These are phyloP conservation scores for Melinaea menophilus DNA, from an alignment of 2,888 invertebrate species.

Conservation along the genomic window DNA sequence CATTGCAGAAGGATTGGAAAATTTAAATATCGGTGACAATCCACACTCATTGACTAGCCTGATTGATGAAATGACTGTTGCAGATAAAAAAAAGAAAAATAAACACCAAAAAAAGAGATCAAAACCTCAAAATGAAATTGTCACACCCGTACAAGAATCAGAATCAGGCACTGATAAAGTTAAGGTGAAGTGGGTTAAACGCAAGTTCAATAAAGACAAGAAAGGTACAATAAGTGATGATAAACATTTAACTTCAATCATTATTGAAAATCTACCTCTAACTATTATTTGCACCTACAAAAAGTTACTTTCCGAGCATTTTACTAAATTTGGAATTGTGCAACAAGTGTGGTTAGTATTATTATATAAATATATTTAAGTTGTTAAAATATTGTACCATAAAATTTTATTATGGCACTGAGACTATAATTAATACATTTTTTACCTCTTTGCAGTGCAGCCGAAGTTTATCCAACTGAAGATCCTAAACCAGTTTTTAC, in stretches of 20 bases:
- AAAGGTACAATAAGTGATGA: slow-evolving; percentile 43
- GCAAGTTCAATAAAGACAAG: slow-evolving; percentile 64
- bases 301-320: slow-evolving; percentile 53
- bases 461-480: slow-evolving; percentile 56
- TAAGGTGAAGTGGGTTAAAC: slow-evolving; percentile 60
- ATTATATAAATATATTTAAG: neutral
- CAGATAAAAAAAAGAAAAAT: slow-evolving; percentile 57
- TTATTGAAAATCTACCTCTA: slow-evolving; percentile 60
- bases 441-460: slow-evolving; percentile 48
- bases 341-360: slow-evolving; percentile 57
- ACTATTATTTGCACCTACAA: slow-evolving; percentile 54
- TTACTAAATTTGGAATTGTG: slow-evolving; percentile 54
- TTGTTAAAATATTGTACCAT: no score
- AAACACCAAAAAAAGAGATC: slow-evolving; percentile 37
- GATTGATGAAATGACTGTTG: slow-evolving; percentile 65
- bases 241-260: slow-evolving; percentile 41
- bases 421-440: slow-evolving; percentile 2
- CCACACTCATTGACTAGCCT: slow-evolving; percentile 57
- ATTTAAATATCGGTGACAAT: slow-evolving; percentile 63
- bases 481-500: slow-evolving; percentile 58
- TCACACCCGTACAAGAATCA: slow-evolving; percentile 22
- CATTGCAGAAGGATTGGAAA: slow-evolving; percentile 56
- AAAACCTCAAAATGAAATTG: slow-evolving; percentile 11
- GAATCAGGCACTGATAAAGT: slow-evolving; percentile 45
- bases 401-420: neutral